A percentile compares a stretch with the other conserved stretches of the same genome.
Conservation (phyloP, 2,797 vertebrate genomes). For the Chloroceryle inda region DNA sequence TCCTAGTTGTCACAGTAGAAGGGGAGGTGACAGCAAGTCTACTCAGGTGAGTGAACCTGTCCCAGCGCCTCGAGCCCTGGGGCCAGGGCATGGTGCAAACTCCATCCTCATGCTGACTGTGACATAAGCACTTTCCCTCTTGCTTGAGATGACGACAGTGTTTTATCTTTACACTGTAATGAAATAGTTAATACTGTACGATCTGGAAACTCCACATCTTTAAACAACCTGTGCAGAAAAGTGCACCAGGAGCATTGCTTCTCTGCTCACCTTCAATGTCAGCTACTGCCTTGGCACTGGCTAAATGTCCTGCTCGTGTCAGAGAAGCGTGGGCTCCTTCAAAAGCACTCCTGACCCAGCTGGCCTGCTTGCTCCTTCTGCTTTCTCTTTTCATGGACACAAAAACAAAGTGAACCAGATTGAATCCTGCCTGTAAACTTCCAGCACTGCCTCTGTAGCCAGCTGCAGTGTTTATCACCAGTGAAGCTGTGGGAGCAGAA, state of each 20-base stretch:
- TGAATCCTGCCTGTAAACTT: neutral
- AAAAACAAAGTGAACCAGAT: neutral
- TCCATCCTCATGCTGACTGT: neutral
- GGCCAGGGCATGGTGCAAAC: accelerated
- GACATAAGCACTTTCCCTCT: neutral
- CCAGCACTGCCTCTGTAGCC: accelerated
- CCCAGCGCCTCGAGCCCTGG: accelerated
- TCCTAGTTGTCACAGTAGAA: neutral
- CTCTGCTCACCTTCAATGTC: neutral
- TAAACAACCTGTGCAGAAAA: neutral
- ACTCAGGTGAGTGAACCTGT: neutral
- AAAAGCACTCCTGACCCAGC: neutral
- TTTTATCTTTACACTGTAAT: neutral
- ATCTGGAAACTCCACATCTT: accelerated
- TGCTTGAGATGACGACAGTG: neutral
- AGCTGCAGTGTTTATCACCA: neutral
- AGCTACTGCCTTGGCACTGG: neutral
- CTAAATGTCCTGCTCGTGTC: neutral
- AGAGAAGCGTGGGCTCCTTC: neutral
- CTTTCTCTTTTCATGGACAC: neutral
- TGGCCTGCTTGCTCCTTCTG: neutral
- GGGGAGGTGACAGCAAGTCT: accelerated
- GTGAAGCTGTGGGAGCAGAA: neutral
- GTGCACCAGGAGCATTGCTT: accelerated
- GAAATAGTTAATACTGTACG: neutral